Base-by-base conservation (phyloP, 2,797 vertebrate species). In the Poliocrania exsul region DNA sequence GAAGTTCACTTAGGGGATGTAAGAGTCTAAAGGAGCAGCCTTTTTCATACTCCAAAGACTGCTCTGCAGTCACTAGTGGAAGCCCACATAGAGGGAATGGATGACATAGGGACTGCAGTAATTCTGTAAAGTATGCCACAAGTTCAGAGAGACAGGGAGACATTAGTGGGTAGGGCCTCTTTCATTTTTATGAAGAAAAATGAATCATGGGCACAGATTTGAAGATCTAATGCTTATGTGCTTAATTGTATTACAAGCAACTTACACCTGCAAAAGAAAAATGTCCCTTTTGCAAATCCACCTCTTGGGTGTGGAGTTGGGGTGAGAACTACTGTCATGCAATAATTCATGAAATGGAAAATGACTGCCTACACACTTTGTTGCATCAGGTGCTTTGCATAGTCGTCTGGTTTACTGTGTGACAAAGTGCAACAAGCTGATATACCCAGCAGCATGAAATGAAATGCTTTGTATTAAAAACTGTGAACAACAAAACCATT, bases 261-360 rank as follows among this genome's bases (percentile, higher is more conserved):
- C 49, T 69, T 78, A 78, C 72, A 95, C 42, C 65, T 89, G 89
- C 81, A 86, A 88, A 94, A 83, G 42, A 14, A 95, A 93, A 82
- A 78, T 75, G 79, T 13, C 61, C 65, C 60, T 83, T 87, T 88
- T 91, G 81, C 91, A 86, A 92, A 93, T 91, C 72, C 47, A n/a
- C 47, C 21, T 89, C 50, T 66, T 93, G 75, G 89, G 91, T 81
- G 89, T 94, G 85, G 85, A 72, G 69, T 2, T 78, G 50, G 75
- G 53, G 35, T 90, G 82, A 93, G 82, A 94, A 57, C 49, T 60
- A 20, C 25, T 47, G 72, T 83, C 81, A 71, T 26, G 69, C 65
- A 92, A 10, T 35, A 91, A 44, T 54, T 93, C 58, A 35, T 57
- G 21, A 84, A 86, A 91, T 81, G 73, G 87, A 93, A 95, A 95